Conservation (phyloP, 1,140 invertebrate genomes). For the Heliconius nattereri region DNA sequence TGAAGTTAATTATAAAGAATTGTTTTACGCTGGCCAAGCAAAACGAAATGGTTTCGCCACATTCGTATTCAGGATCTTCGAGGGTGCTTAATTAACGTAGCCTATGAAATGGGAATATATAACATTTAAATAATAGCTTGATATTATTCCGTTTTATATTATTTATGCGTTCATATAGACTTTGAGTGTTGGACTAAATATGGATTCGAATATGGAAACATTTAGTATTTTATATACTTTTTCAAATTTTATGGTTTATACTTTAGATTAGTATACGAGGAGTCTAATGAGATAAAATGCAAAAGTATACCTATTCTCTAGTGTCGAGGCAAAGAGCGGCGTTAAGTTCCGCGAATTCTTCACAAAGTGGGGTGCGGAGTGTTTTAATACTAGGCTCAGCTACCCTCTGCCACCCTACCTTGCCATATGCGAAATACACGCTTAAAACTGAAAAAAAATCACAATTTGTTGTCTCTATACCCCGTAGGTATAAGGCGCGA, state of each 20-base stretch:
- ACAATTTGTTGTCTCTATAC: neutral
- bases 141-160: neutral
- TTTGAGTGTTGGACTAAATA: neutral
- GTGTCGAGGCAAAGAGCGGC: too few species aligned
- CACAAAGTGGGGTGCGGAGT: too few species aligned
- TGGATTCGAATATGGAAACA: neutral
- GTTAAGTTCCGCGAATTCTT: too few species aligned
- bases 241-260: neutral
- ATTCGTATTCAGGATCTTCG: neutral
- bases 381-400: too few species aligned
- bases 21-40: conserved; percentile 11
- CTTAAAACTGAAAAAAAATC: neutral
- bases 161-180: neutral
- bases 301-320: too few species aligned
- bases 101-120: conserved; percentile 1
- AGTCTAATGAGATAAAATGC: too few species aligned
- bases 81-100: neutral
- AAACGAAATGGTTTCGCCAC: conserved; percentile 9
- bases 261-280: too few species aligned
- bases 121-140: neutral
- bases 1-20: conserved; percentile 24
- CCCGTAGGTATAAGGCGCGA: neutral
- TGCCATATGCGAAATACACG: too few species aligned
- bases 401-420: too few species aligned
- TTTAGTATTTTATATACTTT: neutral